Percentiles rank a stretch among this genome's conserved stretches.
Evolutionary conservation across 2,797 vertebrate species (phyloP).

Genomic region (Furcifer pardalis): DNA sequence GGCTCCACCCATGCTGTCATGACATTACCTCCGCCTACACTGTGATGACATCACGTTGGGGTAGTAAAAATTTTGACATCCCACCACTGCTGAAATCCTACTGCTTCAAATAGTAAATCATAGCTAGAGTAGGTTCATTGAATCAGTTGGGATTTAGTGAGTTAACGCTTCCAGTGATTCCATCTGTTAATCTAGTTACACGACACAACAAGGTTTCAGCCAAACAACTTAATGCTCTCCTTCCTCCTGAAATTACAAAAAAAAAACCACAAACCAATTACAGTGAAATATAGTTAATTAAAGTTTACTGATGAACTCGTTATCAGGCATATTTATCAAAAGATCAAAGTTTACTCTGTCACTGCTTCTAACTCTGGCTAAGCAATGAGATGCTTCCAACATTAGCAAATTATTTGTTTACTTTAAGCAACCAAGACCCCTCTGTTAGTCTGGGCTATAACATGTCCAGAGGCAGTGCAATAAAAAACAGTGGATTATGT

Average conservation of each 20-base stretch:
- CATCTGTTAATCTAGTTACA: too few species aligned
- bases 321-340: constrained; percentile 28
- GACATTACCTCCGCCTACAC: too few species aligned
- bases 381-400: constrained; percentile 22
- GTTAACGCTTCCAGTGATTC: too few species aligned
- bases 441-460: constrained; percentile 66
- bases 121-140: too few species aligned
- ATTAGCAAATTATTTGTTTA: constrained; percentile 35
- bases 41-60: too few species aligned
- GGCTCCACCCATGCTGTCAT: too few species aligned
- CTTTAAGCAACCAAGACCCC: constrained; percentile 50
- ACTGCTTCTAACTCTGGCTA: constrained; percentile 46
- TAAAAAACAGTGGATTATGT: constrained; percentile 66
- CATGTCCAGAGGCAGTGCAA: constrained; percentile 63
- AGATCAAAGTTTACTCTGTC: constrained; percentile 32
- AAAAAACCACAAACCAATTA: neutral
- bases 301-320: constrained; percentile 49
- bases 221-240: too few species aligned
- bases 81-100: too few species aligned
- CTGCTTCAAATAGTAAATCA: too few species aligned
- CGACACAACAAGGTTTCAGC: too few species aligned
- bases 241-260: neutral
- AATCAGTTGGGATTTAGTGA: too few species aligned
- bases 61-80: too few species aligned
- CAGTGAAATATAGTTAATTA: constrained; percentile 40